A percentile compares a stretch with the other conserved stretches of the same genome.
Conservation (phyloP, 2,888 invertebrate genomes). For the Trichacis sp. region DNA sequence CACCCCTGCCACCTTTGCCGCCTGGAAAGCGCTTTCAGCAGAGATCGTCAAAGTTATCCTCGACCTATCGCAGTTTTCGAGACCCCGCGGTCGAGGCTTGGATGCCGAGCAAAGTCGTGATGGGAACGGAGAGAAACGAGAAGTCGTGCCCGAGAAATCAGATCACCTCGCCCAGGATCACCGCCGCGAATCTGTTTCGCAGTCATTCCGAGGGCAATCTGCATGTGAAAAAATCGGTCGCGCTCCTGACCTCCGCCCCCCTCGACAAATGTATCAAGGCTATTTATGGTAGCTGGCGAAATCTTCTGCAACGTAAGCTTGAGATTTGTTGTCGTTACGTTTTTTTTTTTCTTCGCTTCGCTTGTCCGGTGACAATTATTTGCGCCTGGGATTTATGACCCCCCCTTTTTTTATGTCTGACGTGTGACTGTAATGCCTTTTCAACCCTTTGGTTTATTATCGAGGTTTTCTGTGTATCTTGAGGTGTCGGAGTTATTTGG, state of each 20-base stretch:
- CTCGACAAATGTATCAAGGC: conserved; percentile 80
- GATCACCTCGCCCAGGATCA: conserved; percentile 39
- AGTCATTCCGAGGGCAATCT: conserved; percentile 82
- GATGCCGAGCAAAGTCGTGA: conserved; percentile 50
- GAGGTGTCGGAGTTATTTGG: too few relatives aligned
- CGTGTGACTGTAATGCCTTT: too few relatives aligned
- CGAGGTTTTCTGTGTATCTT: too few relatives aligned
- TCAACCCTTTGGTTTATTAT: too few relatives aligned
- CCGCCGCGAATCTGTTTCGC: conserved; percentile 70
- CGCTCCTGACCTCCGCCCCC: conserved; percentile 61
- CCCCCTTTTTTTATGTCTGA: too few relatives aligned
- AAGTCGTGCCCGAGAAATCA: conserved; percentile 36
- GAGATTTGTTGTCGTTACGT: too few relatives aligned
- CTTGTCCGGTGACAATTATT: too few relatives aligned
- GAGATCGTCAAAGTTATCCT: conserved; percentile 67
- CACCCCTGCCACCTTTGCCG: conserved; percentile 73
- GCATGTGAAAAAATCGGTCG: conserved; percentile 38
- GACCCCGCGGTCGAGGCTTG: conserved; percentile 71
- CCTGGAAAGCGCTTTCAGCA: conserved; percentile 70
- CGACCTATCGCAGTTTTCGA: conserved; percentile 73
- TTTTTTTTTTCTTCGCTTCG: too few relatives aligned
- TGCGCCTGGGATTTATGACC: too few relatives aligned
- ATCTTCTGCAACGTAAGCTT: conserved; percentile 81
- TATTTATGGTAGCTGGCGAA: conserved; percentile 84
- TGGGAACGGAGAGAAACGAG: conserved; percentile 56